Conservation (phyloP, 2,113 vertebrate species). For the Macheiramphus alcinus region DNA sequence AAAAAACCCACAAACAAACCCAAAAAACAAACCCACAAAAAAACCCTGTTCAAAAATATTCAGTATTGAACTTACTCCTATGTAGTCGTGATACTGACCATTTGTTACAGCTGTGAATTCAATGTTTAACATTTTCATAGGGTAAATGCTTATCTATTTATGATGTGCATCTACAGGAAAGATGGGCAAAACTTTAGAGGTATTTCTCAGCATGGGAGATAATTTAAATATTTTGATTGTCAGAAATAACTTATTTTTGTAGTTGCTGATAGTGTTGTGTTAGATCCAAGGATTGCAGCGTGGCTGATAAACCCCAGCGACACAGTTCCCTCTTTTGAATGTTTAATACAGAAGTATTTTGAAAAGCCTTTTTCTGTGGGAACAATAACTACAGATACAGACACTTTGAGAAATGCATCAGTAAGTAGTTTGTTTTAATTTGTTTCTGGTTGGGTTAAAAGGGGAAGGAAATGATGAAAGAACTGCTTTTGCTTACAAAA, state of each 20-base stretch:
- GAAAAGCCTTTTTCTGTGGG: background rate
- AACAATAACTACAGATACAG: background rate
- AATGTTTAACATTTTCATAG: background rate
- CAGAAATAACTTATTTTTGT: background rate
- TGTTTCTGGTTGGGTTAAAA: background rate
- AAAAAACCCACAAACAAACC: background rate
- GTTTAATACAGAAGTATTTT: conserved; percentile 79
- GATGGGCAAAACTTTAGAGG: background rate
- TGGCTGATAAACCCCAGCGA: conserved; percentile 89
- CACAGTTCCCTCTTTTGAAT: conserved; percentile 76
- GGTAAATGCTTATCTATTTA: background rate
- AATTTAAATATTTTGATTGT: background rate
- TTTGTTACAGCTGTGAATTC: background rate
- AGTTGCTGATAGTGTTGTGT: conserved; percentile 77
- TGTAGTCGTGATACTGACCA: background rate
- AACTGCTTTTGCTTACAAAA: background rate
- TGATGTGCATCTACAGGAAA: background rate
- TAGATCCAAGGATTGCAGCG: conserved; percentile 87
- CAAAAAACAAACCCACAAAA: background rate
- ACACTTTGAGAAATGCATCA: conserved; percentile 46
- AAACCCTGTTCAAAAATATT: background rate
- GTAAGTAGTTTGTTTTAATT: conserved; percentile 55
- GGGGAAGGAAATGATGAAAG: background rate
- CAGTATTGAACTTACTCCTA: background rate
- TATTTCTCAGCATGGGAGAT: background rate